Evolutionary conservation across 2,888 invertebrate genomes (phyloP).

Genomic region (Chymomyza caudatula): DNA sequence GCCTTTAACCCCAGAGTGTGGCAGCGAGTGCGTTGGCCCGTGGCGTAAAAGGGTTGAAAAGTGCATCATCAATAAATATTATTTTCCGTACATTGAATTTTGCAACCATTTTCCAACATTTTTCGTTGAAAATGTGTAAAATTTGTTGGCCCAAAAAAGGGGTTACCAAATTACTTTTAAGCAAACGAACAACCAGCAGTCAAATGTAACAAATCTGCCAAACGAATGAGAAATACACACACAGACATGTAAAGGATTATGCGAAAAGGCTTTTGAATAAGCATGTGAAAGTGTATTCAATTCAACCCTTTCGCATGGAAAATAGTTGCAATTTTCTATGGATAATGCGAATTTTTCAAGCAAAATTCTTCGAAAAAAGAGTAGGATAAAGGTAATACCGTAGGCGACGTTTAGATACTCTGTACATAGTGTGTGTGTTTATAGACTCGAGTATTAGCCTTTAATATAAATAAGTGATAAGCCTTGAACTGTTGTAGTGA

Average conservation of each 20-base stretch:
- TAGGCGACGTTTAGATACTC: neutral
- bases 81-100: slow-evolving; percentile 17
- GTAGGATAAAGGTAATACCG: no score
- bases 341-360: slow-evolving; percentile 64
- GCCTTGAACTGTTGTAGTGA: no score
- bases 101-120: slow-evolving; percentile 57
- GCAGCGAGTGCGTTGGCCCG: neutral
- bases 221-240: slow-evolving; percentile 23
- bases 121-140: slow-evolving; percentile 62
- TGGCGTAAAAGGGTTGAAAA: neutral
- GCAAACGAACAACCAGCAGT: slow-evolving; percentile 4
- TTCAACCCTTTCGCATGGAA: slow-evolving; percentile 49
- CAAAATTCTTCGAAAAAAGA: slow-evolving; percentile 34
- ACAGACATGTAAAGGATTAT: slow-evolving; percentile 18
- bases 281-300: slow-evolving; percentile 8
- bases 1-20: slow-evolving; percentile 4
- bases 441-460: neutral
- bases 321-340: slow-evolving; percentile 52
- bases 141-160: slow-evolving; percentile 57
- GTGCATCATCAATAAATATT: slow-evolving; percentile 1
- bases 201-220: slow-evolving; percentile 33
- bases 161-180: slow-evolving; percentile 5
- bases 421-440: no score
- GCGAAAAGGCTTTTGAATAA: slow-evolving; percentile 12
- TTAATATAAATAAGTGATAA: no score